Conservation (phyloP, 2,888 invertebrate species). For the Dendrolimus houi region DNA sequence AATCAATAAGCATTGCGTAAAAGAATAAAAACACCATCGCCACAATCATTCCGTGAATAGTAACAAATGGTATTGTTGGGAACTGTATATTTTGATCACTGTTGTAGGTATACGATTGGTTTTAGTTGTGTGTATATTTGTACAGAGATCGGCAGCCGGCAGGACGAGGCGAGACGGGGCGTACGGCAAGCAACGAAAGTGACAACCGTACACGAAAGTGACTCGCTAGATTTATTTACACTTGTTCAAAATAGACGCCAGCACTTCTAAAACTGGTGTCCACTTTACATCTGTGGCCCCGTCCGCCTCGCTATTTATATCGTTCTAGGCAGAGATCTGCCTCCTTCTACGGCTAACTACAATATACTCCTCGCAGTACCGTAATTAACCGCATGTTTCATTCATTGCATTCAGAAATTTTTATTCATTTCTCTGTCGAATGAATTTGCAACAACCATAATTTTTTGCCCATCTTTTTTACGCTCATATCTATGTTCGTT, state of each 20-base stretch:
- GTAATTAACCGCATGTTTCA: conserved; percentile 49
- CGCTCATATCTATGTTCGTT: conserved; percentile 11
- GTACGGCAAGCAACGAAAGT: conserved; percentile 51
- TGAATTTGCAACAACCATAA: conserved; percentile 31
- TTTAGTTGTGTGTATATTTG: background rate
- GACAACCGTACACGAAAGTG: conserved; percentile 62
- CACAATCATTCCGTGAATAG: too few species aligned
- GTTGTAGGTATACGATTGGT: too few species aligned
- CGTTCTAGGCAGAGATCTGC: conserved; percentile 51
- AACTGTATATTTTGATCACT: too few species aligned
- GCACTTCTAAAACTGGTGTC: conserved; percentile 68
- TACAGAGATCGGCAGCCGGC: conserved; percentile 7
- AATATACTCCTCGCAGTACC: conserved; percentile 38
- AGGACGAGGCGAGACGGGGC: conserved; percentile 30
- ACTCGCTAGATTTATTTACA: conserved; percentile 69
- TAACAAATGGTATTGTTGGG: too few species aligned
- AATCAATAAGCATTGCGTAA: too few species aligned
- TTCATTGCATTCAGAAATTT: conserved; percentile 42
- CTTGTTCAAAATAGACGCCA: conserved; percentile 64
- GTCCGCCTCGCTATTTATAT: conserved; percentile 62
- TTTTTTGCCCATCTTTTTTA: conserved; percentile 30
- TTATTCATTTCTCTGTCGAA: conserved; percentile 44
- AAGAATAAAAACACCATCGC: too few species aligned
- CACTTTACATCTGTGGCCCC: conserved; percentile 54
- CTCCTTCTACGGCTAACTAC: conserved; percentile 66